A percentile compares a stretch with the other conserved stretches of the same genome.
These are phyloP conservation scores for Diuraphis noxia DNA, from an alignment of 1,140 invertebrate genomes.

Conservation along the genomic window DNA sequence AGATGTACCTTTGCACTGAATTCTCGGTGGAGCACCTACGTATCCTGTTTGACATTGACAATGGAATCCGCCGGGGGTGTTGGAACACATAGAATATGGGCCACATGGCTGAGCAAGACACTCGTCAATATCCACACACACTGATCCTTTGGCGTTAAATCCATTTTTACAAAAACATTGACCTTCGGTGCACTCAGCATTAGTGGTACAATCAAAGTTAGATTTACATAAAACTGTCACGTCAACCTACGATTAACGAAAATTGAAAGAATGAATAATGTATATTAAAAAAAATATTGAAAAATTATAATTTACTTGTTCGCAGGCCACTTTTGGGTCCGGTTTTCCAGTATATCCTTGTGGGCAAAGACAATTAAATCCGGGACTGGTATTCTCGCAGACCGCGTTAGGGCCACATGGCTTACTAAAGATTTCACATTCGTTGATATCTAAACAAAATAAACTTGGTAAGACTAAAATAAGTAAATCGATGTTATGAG, in stretches of 20 bases:
- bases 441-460: conserved; percentile 76
- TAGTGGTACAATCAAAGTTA: conserved; percentile 90
- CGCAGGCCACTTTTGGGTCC: conserved; percentile 79
- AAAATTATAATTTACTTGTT: conserved; percentile 69
- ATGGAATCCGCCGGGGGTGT: conserved; percentile 79
- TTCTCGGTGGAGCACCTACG: conserved; percentile 77
- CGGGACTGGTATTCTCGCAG: conserved; percentile 84
- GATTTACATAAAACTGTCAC: conserved; percentile 83
- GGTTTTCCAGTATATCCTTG: conserved; percentile 85
- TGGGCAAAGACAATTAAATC: conserved; percentile 85
- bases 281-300: background rate
- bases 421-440: conserved; percentile 78
- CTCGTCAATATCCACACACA: conserved; percentile 82
- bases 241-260: conserved; percentile 68
- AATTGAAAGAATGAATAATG: background rate
- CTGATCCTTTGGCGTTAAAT: conserved; percentile 77
- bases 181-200: conserved; percentile 83
- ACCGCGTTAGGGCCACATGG: conserved; percentile 84
- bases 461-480: conserved; percentile 15
- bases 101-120: conserved; percentile 79
- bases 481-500: background rate
- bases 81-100: conserved; percentile 77
- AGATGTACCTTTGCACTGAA: conserved; percentile 73
- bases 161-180: conserved; percentile 90
- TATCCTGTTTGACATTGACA: conserved; percentile 88